Percentiles rank a stretch among this genome's conserved stretches.
Evolutionary conservation across 1,140 invertebrate genomes (phyloP).

Genomic region (Drosophila teissieri): DNA sequence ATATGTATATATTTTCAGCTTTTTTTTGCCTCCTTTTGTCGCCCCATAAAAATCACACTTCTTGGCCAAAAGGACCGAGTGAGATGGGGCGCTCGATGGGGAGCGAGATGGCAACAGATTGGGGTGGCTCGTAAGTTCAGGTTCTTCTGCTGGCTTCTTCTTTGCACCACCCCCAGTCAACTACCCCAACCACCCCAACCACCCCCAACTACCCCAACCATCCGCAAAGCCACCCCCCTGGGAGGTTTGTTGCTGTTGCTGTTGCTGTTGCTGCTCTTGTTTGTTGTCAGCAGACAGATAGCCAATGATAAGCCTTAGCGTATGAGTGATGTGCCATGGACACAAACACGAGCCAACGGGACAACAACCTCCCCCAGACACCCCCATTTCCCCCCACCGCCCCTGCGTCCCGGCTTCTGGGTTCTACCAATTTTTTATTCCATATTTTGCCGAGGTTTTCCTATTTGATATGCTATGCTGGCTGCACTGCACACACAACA

Average conservation of each 20-base stretch:
- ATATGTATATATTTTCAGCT: background rate
- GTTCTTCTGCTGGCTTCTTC: conserved; percentile 17
- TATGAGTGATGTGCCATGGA: conserved; percentile 58
- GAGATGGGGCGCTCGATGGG: conserved; percentile 17
- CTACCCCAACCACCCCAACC: background rate
- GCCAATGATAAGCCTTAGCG: conserved; percentile 57
- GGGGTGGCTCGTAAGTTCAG: conserved; percentile 42
- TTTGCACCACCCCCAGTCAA: background rate
- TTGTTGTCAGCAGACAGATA: conserved; percentile 52
- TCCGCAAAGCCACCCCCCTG: background rate
- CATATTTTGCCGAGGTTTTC: conserved; percentile 42
- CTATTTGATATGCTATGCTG: conserved; percentile 46
- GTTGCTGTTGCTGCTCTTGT: conserved; percentile 19
- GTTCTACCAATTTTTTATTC: conserved; percentile 17
- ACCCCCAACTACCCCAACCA: too few species aligned
- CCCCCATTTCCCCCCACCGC: background rate
- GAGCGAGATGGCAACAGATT: conserved; percentile 31
- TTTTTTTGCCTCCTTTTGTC: conserved; percentile 42
- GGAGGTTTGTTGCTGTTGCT: background rate
- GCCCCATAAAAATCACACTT: conserved; percentile 54
- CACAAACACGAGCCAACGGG: conserved; percentile 47
- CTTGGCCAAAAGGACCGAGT: conserved; percentile 25
- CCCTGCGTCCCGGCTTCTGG: background rate
- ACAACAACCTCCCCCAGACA: conserved; percentile 48
- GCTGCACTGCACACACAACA: conserved; percentile 19